A percentile compares a stretch with the other conserved stretches of the same genome.
Evolutionary conservation across 2,113 vertebrate genomes (phyloP).

Genomic region (Dasyurus viverrinus): DNA sequence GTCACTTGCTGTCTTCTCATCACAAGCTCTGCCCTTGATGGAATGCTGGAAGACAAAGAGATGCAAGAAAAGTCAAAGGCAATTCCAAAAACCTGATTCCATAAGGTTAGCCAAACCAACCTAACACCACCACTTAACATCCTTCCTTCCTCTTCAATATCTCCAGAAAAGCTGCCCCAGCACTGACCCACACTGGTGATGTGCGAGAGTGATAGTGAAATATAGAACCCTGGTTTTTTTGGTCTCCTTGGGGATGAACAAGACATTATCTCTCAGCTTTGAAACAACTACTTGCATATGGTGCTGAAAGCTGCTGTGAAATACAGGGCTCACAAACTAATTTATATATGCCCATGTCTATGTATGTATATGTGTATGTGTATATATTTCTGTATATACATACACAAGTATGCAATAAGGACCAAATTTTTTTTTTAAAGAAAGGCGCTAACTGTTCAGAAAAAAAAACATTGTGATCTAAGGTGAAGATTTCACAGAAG

Average conservation of each 20-base stretch:
- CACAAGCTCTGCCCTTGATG: not conserved
- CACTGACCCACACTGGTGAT: not conserved
- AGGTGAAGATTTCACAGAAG: not conserved
- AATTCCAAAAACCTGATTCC: not conserved
- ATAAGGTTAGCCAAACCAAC: not conserved
- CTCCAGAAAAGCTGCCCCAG: not conserved
- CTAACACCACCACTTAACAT: not conserved
- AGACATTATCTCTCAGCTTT: not conserved
- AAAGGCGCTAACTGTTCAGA: not conserved
- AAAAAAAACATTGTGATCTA: not conserved
- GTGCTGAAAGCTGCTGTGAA: not conserved
- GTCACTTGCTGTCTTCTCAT: not conserved
- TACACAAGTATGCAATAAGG: too few species aligned
- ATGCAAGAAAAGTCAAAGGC: not conserved
- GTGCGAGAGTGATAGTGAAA: not conserved
- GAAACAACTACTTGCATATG: not conserved
- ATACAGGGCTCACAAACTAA: not conserved
- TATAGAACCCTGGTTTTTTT: not conserved
- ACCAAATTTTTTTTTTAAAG: too few species aligned
- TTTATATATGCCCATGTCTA: too few species aligned
- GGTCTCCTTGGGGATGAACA: not conserved
- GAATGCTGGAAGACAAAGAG: not conserved
- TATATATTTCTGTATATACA: too few species aligned
- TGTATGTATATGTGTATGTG: too few species aligned
- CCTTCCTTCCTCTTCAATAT: not conserved